Base-by-base conservation (phyloP, 2,888 invertebrate genomes). In the Dusona sp. region DNA sequence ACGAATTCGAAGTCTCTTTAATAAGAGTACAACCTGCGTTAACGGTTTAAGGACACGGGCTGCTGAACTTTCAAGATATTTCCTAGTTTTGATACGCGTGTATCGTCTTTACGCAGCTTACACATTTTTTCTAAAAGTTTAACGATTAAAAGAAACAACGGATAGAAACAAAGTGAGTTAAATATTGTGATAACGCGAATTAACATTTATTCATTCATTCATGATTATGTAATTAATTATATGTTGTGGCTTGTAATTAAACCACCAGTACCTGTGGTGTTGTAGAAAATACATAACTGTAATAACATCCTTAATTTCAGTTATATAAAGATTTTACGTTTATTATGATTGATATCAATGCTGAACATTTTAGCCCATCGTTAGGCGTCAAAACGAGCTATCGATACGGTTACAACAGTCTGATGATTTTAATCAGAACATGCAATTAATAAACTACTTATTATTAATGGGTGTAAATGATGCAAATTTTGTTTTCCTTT, bases 11-110 rank as follows among this genome's bases (percentile, higher is more conserved):
- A 79, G 65, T 64, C 64, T 45, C 68, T 79, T 65, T 33, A 57
- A 86, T 81, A 80, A 80, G 81, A 74, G 51, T 78, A 74, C 61
- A 83, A 75, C 68, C 45, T 74, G 88, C 70, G 88, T 89, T 93
- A 93, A 93, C 93, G 93, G 92, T 91, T 90, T 89, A 87, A 89
- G 85, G 92, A 90, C 91, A 92, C 92, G 93, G 92, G 92, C 92
- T 91, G 92, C 87, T 92, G 92, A 88, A 84, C 91, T 87, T 87
- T 79, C 88, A 90, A 91, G 88, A 89, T 90, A 91, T 90, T 91
- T 90, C 86, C 88, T 87, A 70, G 61, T 70, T 33, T 54, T 74
- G n/a, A 42, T 61, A 45, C 45, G 61, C 51, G 65, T 80, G 33
- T n/a, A 72, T 54, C 45, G 65, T 36, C 65, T 78, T 83, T 68